phyloP scores from a whole-genome alignment of 2,113 vertebrate genomes.

The Sinosuthora webbiana region DNA sequence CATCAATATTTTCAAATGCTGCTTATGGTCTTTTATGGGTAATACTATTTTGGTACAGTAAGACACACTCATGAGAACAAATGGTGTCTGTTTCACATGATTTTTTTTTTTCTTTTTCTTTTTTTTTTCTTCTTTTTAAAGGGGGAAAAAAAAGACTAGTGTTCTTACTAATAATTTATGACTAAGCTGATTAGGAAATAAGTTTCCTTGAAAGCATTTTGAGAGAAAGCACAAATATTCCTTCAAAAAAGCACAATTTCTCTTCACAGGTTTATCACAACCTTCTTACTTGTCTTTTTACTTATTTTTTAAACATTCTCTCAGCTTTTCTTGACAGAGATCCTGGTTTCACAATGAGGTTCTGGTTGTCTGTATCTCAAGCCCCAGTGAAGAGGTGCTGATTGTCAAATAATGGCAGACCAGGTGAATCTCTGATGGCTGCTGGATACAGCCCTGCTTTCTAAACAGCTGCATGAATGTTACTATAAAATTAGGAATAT shows the following conservation, averaged over 20 bases:
- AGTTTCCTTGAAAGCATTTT: slow-evolving; percentile 3
- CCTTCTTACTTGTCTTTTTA: neutral
- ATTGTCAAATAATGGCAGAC: neutral
- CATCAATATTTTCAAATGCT: neutral
- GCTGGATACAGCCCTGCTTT: neutral
- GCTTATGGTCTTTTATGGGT: neutral
- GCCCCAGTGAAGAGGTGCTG: neutral
- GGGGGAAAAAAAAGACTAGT: neutral
- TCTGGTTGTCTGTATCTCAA: neutral
- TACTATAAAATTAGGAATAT: neutral
- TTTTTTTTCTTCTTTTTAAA: neutral
- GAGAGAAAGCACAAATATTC: neutral
- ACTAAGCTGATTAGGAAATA: neutral
- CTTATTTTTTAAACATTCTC: neutral
- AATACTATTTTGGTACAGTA: neutral
- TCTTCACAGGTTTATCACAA: neutral
- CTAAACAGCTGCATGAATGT: neutral
- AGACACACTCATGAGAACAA: neutral
- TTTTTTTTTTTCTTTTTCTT: neutral
- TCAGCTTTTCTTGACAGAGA: neutral
- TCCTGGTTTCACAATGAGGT: neutral
- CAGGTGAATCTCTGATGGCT: neutral
- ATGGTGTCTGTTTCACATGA: neutral
- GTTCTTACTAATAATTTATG: neutral
- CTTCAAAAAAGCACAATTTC: neutral